Percentiles rank a stretch among this genome's conserved stretches.
phyloP scores from a whole-genome alignment of 2,888 invertebrate genomes.

The Panzeria rudis region DNA sequence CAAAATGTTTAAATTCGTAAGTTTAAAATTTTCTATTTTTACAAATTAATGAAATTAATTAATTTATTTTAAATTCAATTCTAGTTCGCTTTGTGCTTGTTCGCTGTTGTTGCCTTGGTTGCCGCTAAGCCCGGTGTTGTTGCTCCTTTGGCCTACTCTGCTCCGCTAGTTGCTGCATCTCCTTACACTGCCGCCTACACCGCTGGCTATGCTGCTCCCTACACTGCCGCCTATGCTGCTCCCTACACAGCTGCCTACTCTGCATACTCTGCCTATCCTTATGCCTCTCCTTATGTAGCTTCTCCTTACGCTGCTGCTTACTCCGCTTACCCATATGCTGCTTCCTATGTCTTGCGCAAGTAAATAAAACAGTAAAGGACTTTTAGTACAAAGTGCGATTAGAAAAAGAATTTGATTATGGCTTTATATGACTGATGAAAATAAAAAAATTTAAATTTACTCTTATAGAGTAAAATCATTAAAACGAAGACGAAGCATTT shows the following conservation, averaged over 20 bases:
- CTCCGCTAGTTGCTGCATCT: constrained; percentile 71
- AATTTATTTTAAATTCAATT: not conserved
- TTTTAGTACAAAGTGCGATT: not conserved
- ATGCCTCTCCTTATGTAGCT: constrained; percentile 71
- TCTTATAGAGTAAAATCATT: constrained; percentile 7
- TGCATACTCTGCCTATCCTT: constrained; percentile 73
- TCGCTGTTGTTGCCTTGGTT: constrained; percentile 73
- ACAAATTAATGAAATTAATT: not conserved
- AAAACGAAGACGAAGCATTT: not conserved
- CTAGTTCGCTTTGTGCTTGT: constrained; percentile 51
- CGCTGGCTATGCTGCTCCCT: constrained; percentile 70
- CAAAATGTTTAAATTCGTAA: constrained; percentile 18
- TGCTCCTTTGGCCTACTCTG: constrained; percentile 74
- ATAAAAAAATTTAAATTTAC: constrained; percentile 7
- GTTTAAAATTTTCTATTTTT: not conserved
- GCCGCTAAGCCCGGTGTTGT: constrained; percentile 75
- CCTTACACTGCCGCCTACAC: constrained; percentile 73
- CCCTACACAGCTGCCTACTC: constrained; percentile 69
- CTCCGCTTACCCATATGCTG: constrained; percentile 65
- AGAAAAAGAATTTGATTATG: not conserved
- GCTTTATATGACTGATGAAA: not conserved
- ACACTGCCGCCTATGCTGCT: constrained; percentile 72
- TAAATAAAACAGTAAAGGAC: constrained; percentile 28
- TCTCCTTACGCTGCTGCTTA: constrained; percentile 57
- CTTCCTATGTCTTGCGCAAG: constrained; percentile 69